Conservation (phyloP, 92 coral and sea anemone species). For the Isaurus tuberculatus region DNA sequence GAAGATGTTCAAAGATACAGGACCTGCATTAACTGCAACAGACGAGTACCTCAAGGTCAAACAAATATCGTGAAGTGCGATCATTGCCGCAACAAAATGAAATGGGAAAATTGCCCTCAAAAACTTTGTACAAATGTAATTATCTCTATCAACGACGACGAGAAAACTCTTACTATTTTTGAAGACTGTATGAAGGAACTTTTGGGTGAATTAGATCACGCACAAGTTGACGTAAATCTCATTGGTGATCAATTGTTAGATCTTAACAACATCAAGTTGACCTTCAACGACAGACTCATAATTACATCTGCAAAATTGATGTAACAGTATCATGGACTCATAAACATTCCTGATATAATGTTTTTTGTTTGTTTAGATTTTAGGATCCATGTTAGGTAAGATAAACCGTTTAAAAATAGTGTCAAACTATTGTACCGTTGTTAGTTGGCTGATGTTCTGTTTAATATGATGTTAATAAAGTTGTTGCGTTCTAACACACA, state of each 20-base stretch:
- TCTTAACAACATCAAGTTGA: slow-evolving; percentile 1
- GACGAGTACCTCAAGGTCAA: slow-evolving; percentile 38
- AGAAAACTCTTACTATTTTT: slow-evolving; percentile 57
- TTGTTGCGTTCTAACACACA: slow-evolving; percentile 1
- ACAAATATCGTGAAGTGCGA: slow-evolving; percentile 57
- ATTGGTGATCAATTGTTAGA: slow-evolving; percentile 12
- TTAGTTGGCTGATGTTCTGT: slow-evolving; percentile 2
- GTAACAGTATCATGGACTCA: background rate
- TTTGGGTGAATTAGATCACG: background rate
- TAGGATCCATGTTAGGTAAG: background rate
- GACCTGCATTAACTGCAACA: too few relatives aligned
- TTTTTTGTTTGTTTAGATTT: slow-evolving; percentile 7
- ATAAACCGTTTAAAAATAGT: background rate
- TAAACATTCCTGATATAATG: slow-evolving; percentile 7
- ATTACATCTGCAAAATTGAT: slow-evolving; percentile 6
- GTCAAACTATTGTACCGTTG: slow-evolving; percentile 14
- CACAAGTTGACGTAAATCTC: slow-evolving; percentile 7
- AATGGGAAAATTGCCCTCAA: slow-evolving; percentile 64
- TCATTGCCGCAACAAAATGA: slow-evolving; percentile 66
- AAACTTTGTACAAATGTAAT: slow-evolving; percentile 64
- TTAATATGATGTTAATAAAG: slow-evolving; percentile 9
- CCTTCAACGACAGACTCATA: slow-evolving; percentile 12
- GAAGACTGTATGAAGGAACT: slow-evolving; percentile 8
- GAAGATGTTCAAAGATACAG: too few relatives aligned
- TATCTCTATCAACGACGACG: slow-evolving; percentile 54